Base-by-base conservation (phyloP, 2,888 invertebrate genomes). In the Uloborus plumipes region DNA sequence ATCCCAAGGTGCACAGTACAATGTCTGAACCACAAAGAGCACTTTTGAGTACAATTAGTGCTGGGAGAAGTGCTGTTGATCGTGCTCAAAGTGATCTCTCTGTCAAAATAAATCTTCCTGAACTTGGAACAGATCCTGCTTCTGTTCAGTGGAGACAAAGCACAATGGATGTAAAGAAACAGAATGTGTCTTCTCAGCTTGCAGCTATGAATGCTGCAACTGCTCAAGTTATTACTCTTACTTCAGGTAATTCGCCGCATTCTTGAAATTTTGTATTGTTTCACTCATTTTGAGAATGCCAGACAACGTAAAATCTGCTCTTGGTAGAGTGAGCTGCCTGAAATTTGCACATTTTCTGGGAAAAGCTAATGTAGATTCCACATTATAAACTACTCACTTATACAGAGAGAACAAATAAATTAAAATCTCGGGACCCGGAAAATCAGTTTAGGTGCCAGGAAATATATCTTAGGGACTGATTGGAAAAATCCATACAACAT, bases 151-250 rank as follows among this genome's bases (percentile, higher is more conserved):
- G 98, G 97, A 95, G 95, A 89, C 96, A 97, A 88, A 94, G 95
- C 85, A 95, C 95, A 1, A 91, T 98, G 89, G 98, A 98, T 89
- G 95, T 97, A 75, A 95, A 95, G 89, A 96, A 96, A 89, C 98
- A 99, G 90, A 96, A 95, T 86, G 96, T 99, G 77, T 96, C 96
- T 85, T 97, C 97, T 72, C 97, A 99, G 89, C 94, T 99, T 87
- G 98, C 98, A 7, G 98, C 98, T 80, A 99, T 99, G 98, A 99
- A 96, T 90, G 99, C 99, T 0, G 99, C 99, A 76, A 99, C 99
- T 0, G 99, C 99, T 13, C 97, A 98, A 90, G 95, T 98, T 69
- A 95, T 98, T 79, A 96, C 96, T 0, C 91, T 95, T 78, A 97
- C 97, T 0, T 94, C 94, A 2, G 93, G 93, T 84, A 15, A 11